These are phyloP conservation scores for Zenarchopterus dispar DNA, from an alignment of 2,797 vertebrate species.

Conservation along the genomic window DNA sequence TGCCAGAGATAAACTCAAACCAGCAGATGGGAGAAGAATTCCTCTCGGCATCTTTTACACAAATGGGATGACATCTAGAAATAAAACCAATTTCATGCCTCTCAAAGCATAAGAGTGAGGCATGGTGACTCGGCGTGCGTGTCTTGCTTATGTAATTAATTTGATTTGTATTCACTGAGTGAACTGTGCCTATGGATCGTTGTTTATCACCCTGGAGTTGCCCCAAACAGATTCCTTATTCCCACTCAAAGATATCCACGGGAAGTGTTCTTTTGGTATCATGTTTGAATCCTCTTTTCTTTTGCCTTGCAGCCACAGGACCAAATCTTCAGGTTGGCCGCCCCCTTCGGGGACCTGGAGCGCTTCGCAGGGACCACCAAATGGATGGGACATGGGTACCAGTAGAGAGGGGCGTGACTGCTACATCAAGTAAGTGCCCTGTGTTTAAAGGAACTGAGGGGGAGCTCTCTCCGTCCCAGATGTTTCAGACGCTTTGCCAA, in stretches of 20 bases:
- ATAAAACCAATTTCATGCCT: conserved; percentile 79
- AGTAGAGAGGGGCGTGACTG: conserved; percentile 95
- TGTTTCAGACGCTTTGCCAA: conserved; percentile 76
- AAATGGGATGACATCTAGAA: conserved; percentile 68
- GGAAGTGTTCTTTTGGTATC: conserved; percentile 3
- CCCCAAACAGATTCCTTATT: conserved; percentile 26
- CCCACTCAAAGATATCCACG: conserved; percentile 18
- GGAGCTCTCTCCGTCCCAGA: conserved; percentile 64
- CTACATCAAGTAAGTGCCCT: conserved; percentile 91
- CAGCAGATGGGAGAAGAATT: conserved; percentile 36
- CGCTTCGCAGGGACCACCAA: conserved; percentile 90
- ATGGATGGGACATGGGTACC: conserved; percentile 97
- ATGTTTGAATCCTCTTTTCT: background rate
- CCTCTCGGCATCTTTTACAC: conserved; percentile 44
- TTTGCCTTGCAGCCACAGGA: conserved; percentile 87
- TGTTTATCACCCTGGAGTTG: conserved; percentile 63
- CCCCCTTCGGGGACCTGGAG: conserved; percentile 92
- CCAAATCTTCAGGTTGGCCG: conserved; percentile 93
- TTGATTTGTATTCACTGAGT: conserved; percentile 72
- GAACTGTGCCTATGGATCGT: conserved; percentile 62
- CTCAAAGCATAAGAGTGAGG: conserved; percentile 71
- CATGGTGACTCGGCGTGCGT: conserved; percentile 66
- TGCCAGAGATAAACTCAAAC: conserved; percentile 43
- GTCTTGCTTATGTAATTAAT: conserved; percentile 76
- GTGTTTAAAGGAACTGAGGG: conserved; percentile 61